A percentile compares a stretch with the other conserved stretches of the same genome.
Conservation (phyloP, 2,888 invertebrate genomes). For the Pachliopta kotzebuea region DNA sequence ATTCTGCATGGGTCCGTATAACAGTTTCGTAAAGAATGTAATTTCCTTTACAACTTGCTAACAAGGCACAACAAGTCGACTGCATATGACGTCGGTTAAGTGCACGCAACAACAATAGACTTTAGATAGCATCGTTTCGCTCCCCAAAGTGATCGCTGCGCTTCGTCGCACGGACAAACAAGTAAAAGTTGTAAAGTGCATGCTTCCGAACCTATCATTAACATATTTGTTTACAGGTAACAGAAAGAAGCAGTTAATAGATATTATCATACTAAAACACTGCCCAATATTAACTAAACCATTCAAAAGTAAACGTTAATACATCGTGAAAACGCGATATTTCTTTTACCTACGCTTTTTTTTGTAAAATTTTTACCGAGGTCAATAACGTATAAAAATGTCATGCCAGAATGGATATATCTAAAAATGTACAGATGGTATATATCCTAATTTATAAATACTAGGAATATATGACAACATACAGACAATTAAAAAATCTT, state of each 20-base stretch:
- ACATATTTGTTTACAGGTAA: constrained; percentile 9
- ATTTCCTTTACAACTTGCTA: constrained; percentile 79
- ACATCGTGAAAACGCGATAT: too few species aligned
- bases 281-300: too few species aligned
- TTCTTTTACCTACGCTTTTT: too few species aligned
- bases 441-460: too few species aligned
- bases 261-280: neutral
- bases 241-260: constrained; percentile 4
- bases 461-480: too few species aligned
- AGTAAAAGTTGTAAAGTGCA: constrained; percentile 24
- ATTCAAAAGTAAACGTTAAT: too few species aligned
- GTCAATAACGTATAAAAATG: too few species aligned
- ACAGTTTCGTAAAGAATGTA: constrained; percentile 70
- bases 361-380: too few species aligned
- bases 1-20: constrained; percentile 59
- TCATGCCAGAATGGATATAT: too few species aligned
- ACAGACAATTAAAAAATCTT: neutral
- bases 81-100: constrained; percentile 69
- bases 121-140: constrained; percentile 71
- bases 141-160: constrained; percentile 32
- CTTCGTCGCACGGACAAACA: constrained; percentile 24
- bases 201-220: constrained; percentile 19
- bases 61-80: constrained; percentile 66
- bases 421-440: too few species aligned
- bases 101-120: constrained; percentile 75